A percentile compares a stretch with the other conserved stretches of the same genome.
phyloP scores from a whole-genome alignment of 64 coral and sea anemone species.

The Montipora sp. region DNA sequence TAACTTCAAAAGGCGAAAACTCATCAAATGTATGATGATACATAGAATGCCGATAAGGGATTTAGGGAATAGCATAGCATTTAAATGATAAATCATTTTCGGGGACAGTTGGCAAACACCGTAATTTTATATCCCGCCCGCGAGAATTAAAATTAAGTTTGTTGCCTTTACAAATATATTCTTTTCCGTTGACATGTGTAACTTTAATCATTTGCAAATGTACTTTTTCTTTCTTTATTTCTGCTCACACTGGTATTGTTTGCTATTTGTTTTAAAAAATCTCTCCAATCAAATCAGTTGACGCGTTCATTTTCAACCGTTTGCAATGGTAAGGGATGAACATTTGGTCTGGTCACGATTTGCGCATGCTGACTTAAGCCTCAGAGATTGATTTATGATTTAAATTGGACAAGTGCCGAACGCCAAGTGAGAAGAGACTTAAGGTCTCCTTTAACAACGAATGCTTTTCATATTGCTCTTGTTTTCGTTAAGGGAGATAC shows the following conservation, averaged over 20 bases:
- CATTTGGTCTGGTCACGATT: neutral
- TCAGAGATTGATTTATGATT: constrained; percentile 48
- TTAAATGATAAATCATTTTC: constrained; percentile 50
- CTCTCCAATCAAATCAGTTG: neutral
- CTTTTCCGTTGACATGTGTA: neutral
- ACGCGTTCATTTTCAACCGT: neutral
- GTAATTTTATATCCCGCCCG: constrained; percentile 1
- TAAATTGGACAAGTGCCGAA: constrained; percentile 1
- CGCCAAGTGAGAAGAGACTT: neutral
- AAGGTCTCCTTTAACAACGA: neutral
- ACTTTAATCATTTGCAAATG: neutral
- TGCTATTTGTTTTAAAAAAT: neutral
- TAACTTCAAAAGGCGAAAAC: neutral
- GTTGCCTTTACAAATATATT: neutral
- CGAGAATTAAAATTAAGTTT: neutral
- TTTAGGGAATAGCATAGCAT: neutral
- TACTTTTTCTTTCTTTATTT: neutral
- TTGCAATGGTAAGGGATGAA: neutral
- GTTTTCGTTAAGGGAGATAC: neutral
- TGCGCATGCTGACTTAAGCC: neutral
- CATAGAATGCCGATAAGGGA: neutral
- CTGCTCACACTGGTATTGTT: too few relatives aligned
- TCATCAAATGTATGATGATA: neutral
- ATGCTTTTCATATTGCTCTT: constrained; percentile 14
- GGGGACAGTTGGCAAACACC: neutral